A percentile compares a stretch with the other conserved stretches of the same genome.
phyloP scores from a whole-genome alignment of 2,888 invertebrate genomes.

The Synanthedon myopaeformis region DNA sequence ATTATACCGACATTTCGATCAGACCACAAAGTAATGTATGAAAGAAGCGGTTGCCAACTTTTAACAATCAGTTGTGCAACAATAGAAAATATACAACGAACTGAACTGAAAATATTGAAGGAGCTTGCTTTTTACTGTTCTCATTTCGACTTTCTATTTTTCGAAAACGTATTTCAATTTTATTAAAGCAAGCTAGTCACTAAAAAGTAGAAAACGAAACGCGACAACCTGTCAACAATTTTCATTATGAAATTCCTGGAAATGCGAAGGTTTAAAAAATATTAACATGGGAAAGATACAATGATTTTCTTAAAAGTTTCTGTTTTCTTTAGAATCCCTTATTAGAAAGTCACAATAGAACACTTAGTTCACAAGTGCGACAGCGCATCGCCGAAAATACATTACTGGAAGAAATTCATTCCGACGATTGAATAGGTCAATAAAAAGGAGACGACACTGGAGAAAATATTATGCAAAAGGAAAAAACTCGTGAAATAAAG shows the following conservation, averaged over 20 bases:
- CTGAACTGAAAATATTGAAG: not conserved
- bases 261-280: too few species aligned
- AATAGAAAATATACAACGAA: not conserved
- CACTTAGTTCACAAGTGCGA: slow-evolving; percentile 13
- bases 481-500: slow-evolving; percentile 20
- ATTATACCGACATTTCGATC: too few species aligned
- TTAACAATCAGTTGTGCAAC: not conserved
- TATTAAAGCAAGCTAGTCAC: too few species aligned
- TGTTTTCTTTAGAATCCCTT: too few species aligned
- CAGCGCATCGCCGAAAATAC: slow-evolving; percentile 19
- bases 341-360: slow-evolving; percentile 13
- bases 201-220: too few species aligned
- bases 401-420: slow-evolving; percentile 29
- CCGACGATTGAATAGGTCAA: slow-evolving; percentile 50
- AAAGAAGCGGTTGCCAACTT: not conserved
- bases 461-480: slow-evolving; percentile 24
- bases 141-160: too few species aligned
- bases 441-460: slow-evolving; percentile 20
- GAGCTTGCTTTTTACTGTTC: not conserved
- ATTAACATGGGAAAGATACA: too few species aligned
- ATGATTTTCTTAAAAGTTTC: too few species aligned
- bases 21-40: not conserved
- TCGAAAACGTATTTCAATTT: too few species aligned
- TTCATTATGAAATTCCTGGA: too few species aligned
- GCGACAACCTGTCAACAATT: too few species aligned